phyloP scores from a whole-genome alignment of 2,797 vertebrate genomes.

The Pyrocephalus nanus region DNA sequence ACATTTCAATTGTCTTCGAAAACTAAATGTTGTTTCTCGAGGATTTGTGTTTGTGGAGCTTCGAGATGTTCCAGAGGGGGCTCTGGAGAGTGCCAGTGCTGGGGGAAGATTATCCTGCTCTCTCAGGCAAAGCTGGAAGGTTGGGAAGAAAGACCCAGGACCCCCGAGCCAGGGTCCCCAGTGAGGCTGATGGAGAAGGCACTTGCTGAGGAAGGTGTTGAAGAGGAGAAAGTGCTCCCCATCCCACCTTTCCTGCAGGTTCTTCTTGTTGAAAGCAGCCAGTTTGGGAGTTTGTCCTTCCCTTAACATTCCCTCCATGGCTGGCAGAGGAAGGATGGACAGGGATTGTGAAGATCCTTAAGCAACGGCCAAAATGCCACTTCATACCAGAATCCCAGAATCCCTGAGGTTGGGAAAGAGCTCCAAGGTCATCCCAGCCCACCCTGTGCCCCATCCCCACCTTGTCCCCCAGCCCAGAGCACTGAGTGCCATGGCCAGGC shows the following conservation, averaged over 20 bases:
- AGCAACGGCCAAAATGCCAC: background rate
- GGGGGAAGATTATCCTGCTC: slow-evolving; percentile 4
- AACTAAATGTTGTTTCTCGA: slow-evolving; percentile 62
- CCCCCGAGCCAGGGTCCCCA: background rate
- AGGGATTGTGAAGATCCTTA: background rate
- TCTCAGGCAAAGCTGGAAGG: background rate
- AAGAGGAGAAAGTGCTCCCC: background rate
- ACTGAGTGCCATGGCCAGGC: background rate
- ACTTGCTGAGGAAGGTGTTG: background rate
- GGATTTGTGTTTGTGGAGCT: slow-evolving; percentile 43
- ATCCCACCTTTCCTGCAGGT: background rate
- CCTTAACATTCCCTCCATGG: background rate
- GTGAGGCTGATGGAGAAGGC: background rate
- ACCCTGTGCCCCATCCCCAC: background rate
- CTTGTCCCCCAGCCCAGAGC: background rate
- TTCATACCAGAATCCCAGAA: background rate
- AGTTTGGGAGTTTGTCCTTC: background rate
- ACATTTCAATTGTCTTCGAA: slow-evolving; percentile 58
- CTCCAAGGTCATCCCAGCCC: background rate
- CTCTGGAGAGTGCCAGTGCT: background rate
- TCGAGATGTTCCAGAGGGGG: slow-evolving; percentile 20
- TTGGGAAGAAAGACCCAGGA: background rate
- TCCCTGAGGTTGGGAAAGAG: background rate
- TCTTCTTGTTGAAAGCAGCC: no score
- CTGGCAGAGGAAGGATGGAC: background rate